Evolutionary conservation across 1,140 invertebrate genomes (phyloP), one percentile per base, ranked within the genome.

Genomic region (Zaprionus nigranus): DNA sequence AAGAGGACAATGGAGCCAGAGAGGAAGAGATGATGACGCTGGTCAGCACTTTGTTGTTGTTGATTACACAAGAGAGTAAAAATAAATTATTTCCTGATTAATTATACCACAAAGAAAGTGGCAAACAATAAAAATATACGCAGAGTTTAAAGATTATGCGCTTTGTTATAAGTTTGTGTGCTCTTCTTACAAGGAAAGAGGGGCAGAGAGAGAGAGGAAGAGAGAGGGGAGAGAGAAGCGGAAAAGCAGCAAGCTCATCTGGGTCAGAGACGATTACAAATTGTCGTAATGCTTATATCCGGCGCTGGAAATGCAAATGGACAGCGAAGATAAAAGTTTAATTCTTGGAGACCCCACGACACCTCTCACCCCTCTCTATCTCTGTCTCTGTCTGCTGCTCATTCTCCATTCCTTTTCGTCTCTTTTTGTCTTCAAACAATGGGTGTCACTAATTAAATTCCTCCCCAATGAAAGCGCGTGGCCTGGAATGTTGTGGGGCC

Each of bases 61-160:
- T 57, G 58, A 24, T 11, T 49, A 20, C 5, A 49, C 20, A 13
- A 2, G 20, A 24, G 38, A 43, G 24, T 76, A 79, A 66, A 79
- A 71, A 86, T 71, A 80, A 78, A 72, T 85, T 74, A 81, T 88
- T 87, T 87, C 84, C 84, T 78, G 80, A 88, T 87, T 83, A 88
- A 83, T 88, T 88, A 22, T 78, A 36, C 26, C 66, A 81, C 75
- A 56, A 69, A 59, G 65, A 64, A 70, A 76, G 51, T 54, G 11
- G 17, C 24, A 59, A 24, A 51, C 61, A 40, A 46, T 24, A 26
- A 20, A 61, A 22, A 63, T 62, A 46, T 36, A 60, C 17, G 53
- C 36, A 43, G 36, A 59, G 43, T 15, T 59, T 40, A 12, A 66
- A 60, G 71, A 74, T 68, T 61, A 68, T 49, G 70, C 56, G 60